Base-by-base conservation (phyloP, 2,888 invertebrate genomes). In the Synanthedon andrenaeformis region DNA sequence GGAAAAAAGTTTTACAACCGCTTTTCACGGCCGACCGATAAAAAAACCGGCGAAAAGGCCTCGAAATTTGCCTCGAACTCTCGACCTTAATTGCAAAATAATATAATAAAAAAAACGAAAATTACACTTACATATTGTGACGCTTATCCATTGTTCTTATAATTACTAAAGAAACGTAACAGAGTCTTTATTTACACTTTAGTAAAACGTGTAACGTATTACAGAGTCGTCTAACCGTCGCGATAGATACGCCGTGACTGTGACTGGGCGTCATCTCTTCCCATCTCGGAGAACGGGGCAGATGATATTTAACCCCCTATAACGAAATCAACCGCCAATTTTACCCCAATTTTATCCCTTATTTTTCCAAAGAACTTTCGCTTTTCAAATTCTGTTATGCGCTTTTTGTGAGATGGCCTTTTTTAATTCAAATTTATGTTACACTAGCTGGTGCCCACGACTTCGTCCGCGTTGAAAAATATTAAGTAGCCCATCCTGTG, bases 61-160 rank as follows among this genome's bases (percentile, higher is more conserved):
- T 13, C 45, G n/a, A n/a, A n/a, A 14, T 12, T 14, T 13, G 14
- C 45, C 12, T 8, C 45, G 14, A n/a, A 45, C 6, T 35, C 10
- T 10, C 35, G 35, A 35, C 10, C 35, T 35, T n/a, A 45, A 45
- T 45, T 13, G 45, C 45, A 45, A 35, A 35, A 35, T 35, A 12
- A 45, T 42, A 45, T 11, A 5, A n/a, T 6, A 45, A 45, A 45
- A n/a, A 5, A n/a, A 45, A 4, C 13, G 67, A 71, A 66, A 64
- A 59, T 58, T 68, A 58, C 58, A 60, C 64, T 72, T 77, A 78
- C 77, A 79, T 77, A 23, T 23, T 23, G 68, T 74, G 81, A 79
- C 75, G 80, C 45, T 71, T 59, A 55, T 70, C 78, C 81, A 82
- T 82, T 82, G 80, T 82, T 71, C 72, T 56, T 55, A 14, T 49